phyloP scores from a whole-genome alignment of 2,113 vertebrate species.

The Rallus limicola region DNA sequence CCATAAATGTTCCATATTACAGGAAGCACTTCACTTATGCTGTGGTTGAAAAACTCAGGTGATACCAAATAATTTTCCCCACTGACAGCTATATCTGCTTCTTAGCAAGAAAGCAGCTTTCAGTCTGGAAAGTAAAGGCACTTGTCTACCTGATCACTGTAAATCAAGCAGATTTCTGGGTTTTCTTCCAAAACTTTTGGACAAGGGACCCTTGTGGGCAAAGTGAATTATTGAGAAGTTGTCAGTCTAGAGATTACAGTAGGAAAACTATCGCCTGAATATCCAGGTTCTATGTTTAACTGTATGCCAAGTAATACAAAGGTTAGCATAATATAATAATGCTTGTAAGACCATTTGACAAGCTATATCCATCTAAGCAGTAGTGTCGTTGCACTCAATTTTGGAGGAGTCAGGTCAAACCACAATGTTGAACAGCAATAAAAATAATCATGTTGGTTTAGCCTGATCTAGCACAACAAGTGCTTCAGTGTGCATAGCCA shows the following conservation, averaged over 20 bases:
- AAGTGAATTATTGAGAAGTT: background rate
- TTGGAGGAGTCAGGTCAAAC: background rate
- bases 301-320: background rate
- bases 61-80: conserved; percentile 33
- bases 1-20: conserved; percentile 49
- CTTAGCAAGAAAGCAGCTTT: background rate
- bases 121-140: background rate
- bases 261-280: background rate
- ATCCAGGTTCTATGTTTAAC: background rate
- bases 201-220: background rate
- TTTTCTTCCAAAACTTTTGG: background rate
- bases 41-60: conserved; percentile 16
- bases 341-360: background rate
- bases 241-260: background rate
- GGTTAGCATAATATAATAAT: background rate
- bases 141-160: background rate
- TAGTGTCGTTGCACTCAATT: background rate
- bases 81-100: conserved; percentile 28
- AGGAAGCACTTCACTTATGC: conserved; percentile 32
- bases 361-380: background rate
- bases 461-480: background rate
- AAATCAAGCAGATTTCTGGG: background rate
- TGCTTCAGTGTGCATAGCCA: background rate
- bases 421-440: background rate
- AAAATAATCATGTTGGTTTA: background rate